These are phyloP conservation scores for Leucophenga montana DNA, from an alignment of 2,888 invertebrate genomes.

Conservation along the genomic window DNA sequence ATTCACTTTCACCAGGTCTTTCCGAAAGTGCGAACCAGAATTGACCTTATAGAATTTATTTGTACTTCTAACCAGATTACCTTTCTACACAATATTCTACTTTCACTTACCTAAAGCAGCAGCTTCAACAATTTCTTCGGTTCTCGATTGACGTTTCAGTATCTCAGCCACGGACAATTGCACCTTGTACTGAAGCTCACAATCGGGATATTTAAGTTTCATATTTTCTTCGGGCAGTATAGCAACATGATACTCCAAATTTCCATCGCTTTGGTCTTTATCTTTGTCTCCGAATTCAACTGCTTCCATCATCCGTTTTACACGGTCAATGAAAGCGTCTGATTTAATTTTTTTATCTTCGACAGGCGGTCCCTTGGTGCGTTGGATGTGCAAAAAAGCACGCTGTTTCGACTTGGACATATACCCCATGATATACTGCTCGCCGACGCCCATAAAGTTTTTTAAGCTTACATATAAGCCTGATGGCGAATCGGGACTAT, in stretches of 20 bases:
- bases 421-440: slow-evolving; percentile 84
- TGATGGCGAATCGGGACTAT: slow-evolving; percentile 89
- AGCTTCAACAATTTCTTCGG: slow-evolving; percentile 86
- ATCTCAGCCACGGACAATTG: slow-evolving; percentile 81
- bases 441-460: slow-evolving; percentile 88
- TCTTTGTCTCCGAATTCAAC: slow-evolving; percentile 82
- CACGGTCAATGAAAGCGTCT: slow-evolving; percentile 92
- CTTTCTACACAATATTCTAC: too few species aligned
- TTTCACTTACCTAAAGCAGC: slow-evolving; percentile 76
- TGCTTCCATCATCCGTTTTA: slow-evolving; percentile 92
- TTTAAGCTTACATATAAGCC: slow-evolving; percentile 90
- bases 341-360: slow-evolving; percentile 82
- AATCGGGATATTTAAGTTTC: slow-evolving; percentile 80
- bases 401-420: slow-evolving; percentile 84
- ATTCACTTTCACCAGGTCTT: too few species aligned
- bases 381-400: slow-evolving; percentile 86
- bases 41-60: too few species aligned
- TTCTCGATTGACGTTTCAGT: slow-evolving; percentile 88
- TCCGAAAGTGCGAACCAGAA: too few species aligned
- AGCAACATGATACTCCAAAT: slow-evolving; percentile 82
- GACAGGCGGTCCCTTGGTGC: slow-evolving; percentile 76
- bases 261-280: slow-evolving; percentile 81
- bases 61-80: too few species aligned
- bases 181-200: slow-evolving; percentile 83
- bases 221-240: slow-evolving; percentile 83